Conservation (phyloP, 2,797 vertebrate genomes). For the Muscicapa comitata region DNA sequence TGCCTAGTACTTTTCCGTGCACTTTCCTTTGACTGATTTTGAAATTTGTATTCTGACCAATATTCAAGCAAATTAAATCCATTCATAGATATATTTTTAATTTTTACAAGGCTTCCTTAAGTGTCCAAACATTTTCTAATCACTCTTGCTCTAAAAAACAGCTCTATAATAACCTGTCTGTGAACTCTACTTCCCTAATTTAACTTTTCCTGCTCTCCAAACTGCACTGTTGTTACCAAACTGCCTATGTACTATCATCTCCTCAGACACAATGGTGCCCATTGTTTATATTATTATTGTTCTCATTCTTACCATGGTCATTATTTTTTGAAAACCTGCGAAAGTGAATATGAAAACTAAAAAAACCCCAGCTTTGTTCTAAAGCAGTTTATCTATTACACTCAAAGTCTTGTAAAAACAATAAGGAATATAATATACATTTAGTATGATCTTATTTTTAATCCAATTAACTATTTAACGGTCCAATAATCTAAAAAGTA, state of each 20-base stretch:
- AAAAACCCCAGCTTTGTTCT: background rate
- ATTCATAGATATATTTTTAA: background rate
- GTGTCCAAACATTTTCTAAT: background rate
- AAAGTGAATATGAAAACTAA: background rate
- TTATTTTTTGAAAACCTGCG: background rate
- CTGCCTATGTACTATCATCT: background rate
- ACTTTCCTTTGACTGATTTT: background rate
- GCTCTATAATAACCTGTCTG: background rate
- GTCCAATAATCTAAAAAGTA: background rate
- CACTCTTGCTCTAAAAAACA: background rate
- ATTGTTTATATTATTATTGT: background rate
- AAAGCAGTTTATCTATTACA: background rate
- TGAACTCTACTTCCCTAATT: background rate
- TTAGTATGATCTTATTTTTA: background rate
- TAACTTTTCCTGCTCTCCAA: background rate
- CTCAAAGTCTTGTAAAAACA: background rate
- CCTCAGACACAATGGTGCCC: background rate
- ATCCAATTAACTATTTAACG: background rate
- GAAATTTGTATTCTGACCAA: background rate
- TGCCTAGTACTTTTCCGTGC: background rate
- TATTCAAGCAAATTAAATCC: background rate
- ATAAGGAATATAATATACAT: background rate
- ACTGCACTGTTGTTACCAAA: background rate
- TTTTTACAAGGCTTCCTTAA: background rate
- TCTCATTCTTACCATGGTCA: background rate